Percentiles rank a stretch among this genome's conserved stretches.
Evolutionary conservation across 2,113 vertebrate species (phyloP).

Genomic region (Centropristis striata): DNA sequence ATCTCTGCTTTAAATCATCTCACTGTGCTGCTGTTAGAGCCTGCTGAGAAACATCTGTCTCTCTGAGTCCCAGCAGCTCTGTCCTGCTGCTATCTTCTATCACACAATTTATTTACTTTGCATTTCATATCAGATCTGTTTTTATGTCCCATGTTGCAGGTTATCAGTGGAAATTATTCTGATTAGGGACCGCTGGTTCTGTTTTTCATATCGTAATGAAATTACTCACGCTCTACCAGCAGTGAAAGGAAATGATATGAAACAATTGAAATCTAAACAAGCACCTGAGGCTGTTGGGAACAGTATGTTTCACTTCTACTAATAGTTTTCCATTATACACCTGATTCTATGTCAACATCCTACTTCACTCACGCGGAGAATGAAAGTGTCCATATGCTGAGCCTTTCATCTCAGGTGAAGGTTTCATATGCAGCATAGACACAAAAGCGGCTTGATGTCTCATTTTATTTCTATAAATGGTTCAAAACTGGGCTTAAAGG

Average conservation of each 20-base stretch:
- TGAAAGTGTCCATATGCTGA: background rate
- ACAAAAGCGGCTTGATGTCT: background rate
- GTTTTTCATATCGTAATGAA: conserved; percentile 16
- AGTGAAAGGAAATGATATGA: conserved; percentile 7
- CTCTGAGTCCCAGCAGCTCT: conserved; percentile 2
- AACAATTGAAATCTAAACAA: conserved; percentile 6
- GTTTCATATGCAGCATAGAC: background rate
- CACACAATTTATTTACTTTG: conserved; percentile 18
- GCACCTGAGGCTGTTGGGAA: background rate
- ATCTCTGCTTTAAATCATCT: conserved; percentile 38
- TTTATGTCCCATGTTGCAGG: conserved; percentile 26
- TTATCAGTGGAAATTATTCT: conserved; percentile 45
- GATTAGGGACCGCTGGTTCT: conserved; percentile 37
- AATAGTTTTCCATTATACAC: background rate
- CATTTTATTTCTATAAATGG: background rate
- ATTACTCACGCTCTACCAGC: background rate
- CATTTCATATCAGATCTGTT: conserved; percentile 18
- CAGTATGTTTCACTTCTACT: background rate
- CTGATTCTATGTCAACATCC: background rate
- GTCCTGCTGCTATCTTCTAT: conserved; percentile 5
- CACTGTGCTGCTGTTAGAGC: conserved; percentile 26
- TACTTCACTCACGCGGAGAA: background rate
- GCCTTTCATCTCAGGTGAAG: background rate
- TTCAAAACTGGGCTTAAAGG: background rate
- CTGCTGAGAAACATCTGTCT: conserved; percentile 66